phyloP scores from a whole-genome alignment of 2,113 vertebrate genomes.

The Xiphophorus maculatus region DNA sequence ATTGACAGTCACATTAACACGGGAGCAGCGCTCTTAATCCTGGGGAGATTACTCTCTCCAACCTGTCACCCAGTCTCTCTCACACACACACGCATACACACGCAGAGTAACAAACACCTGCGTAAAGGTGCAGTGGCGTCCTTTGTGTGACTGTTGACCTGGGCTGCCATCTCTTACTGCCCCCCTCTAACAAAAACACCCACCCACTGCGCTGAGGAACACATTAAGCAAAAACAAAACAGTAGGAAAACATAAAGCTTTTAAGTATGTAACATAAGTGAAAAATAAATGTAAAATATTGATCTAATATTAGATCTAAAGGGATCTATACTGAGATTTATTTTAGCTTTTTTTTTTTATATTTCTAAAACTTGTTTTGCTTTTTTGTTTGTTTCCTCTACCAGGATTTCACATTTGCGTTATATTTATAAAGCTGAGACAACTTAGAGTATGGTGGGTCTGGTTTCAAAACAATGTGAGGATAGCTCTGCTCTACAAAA shows the following conservation, averaged over 20 bases:
- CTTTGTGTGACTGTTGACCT: background rate
- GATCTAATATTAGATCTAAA: background rate
- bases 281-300: background rate
- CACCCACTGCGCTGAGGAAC: no score
- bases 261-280: background rate
- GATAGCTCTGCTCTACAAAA: background rate
- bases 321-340: background rate
- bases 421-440: background rate
- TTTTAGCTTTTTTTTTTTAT: background rate
- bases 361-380: no score
- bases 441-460: background rate
- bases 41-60: constrained; percentile 75
- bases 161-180: background rate
- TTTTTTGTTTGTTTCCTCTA: no score
- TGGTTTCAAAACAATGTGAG: background rate
- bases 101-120: constrained; percentile 48
- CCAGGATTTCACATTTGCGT: no score
- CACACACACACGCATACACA: constrained; percentile 11
- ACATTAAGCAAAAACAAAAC: background rate
- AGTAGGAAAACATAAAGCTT: background rate
- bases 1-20: constrained; percentile 82
- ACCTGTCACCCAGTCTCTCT: constrained; percentile 57
- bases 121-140: constrained; percentile 34
- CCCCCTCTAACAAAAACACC: background rate
- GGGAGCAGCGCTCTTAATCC: constrained; percentile 77